Conservation (phyloP, 2,113 vertebrate genomes). For the Eulemur macaco region DNA sequence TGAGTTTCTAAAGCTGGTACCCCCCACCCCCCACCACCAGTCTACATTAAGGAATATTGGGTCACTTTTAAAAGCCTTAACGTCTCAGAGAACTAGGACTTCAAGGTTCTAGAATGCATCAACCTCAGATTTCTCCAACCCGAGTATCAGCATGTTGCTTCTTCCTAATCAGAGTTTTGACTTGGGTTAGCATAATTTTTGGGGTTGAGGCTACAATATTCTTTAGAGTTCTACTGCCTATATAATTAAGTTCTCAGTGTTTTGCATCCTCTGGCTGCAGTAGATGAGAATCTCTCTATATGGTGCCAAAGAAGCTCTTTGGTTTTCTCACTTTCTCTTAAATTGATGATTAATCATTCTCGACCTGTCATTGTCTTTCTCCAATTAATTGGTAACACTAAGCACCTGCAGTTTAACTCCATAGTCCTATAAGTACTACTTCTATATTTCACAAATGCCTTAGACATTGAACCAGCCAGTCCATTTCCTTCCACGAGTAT, state of each 20-base stretch:
- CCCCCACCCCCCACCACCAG: background rate
- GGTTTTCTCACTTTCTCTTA: background rate
- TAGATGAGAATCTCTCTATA: background rate
- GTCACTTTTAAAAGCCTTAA: background rate
- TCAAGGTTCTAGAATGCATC: background rate
- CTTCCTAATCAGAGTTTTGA: background rate
- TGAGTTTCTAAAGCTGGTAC: background rate
- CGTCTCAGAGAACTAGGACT: background rate
- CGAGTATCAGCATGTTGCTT: background rate
- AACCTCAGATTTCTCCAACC: background rate
- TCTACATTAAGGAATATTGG: background rate
- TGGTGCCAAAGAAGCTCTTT: background rate
- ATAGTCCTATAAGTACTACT: background rate
- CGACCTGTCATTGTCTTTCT: background rate
- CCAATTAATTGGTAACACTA: background rate
- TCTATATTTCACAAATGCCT: background rate
- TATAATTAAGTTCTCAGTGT: background rate
- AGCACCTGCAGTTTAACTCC: background rate
- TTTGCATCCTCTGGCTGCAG: background rate
- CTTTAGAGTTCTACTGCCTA: background rate
- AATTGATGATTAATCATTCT: background rate
- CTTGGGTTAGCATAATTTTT: background rate
- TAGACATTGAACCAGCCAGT: background rate
- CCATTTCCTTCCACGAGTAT: background rate
- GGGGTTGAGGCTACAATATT: background rate